phyloP scores from a whole-genome alignment of 2,888 invertebrate genomes.

The Luperina nickerlii region DNA sequence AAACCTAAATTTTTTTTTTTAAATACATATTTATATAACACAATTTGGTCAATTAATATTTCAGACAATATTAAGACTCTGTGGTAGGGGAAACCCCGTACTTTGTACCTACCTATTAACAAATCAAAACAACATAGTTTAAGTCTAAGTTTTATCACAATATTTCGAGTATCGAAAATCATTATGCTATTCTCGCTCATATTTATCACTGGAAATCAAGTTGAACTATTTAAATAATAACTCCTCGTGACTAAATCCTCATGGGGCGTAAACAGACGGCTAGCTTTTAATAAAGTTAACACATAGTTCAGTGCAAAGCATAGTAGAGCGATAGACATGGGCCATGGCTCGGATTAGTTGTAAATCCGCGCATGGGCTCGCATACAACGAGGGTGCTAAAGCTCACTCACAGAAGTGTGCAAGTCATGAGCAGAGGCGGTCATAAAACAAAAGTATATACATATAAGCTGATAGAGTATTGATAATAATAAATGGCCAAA shows the following conservation, averaged over 20 bases:
- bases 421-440: constrained; percentile 59
- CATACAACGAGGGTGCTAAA: constrained; percentile 80
- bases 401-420: constrained; percentile 48
- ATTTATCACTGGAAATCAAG: neutral
- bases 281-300: constrained; percentile 86
- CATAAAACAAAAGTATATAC: neutral
- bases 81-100: neutral
- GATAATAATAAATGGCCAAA: neutral
- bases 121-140: neutral
- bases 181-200: neutral
- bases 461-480: neutral
- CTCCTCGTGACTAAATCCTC: constrained; percentile 25
- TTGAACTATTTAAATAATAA: constrained; percentile 17
- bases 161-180: neutral
- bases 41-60: neutral
- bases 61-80: neutral
- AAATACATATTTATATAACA: neutral
- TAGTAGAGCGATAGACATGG: constrained; percentile 78
- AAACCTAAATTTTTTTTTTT: neutral
- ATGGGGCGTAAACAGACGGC: constrained; percentile 61
- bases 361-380: constrained; percentile 85
- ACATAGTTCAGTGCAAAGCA: constrained; percentile 75
- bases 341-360: constrained; percentile 80
- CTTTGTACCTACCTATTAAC: neutral
- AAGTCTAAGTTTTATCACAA: constrained; percentile 1